A percentile compares a stretch with the other conserved stretches of the same genome.
phyloP scores from a whole-genome alignment of 2,888 invertebrate species.

The Melolontha melolontha region DNA sequence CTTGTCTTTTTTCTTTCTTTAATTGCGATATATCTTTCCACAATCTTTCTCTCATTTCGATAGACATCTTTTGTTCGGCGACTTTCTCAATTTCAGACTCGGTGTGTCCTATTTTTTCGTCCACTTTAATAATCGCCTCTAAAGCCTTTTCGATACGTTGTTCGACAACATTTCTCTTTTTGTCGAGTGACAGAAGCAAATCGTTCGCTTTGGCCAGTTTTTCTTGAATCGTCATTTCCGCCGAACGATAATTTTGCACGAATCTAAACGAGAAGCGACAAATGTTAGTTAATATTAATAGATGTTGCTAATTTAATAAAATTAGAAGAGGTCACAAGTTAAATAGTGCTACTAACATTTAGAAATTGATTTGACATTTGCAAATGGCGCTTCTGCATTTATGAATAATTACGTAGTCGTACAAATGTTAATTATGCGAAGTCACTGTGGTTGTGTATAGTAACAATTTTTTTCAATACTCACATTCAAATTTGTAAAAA shows the following conservation, averaged over 20 bases:
- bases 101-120: conserved; percentile 6
- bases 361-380: too few species aligned
- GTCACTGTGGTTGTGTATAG: too few species aligned
- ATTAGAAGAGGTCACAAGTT: too few species aligned
- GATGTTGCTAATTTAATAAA: too few species aligned
- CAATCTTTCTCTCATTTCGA: conserved; percentile 19
- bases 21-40: conserved; percentile 17
- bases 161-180: conserved; percentile 18
- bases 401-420: too few species aligned
- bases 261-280: not conserved
- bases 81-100: conserved; percentile 5
- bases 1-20: conserved; percentile 23
- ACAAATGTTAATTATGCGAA: too few species aligned
- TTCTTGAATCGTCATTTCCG: not conserved
- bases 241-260: not conserved
- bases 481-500: too few species aligned
- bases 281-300: too few species aligned
- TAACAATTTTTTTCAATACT: too few species aligned
- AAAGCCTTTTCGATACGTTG: conserved; percentile 22
- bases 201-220: conserved; percentile 24
- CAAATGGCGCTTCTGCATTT: too few species aligned
- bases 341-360: too few species aligned
- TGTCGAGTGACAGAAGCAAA: conserved; percentile 6
- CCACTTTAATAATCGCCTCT: conserved; percentile 10
- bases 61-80: conserved; percentile 21